A percentile compares a stretch with the other conserved stretches of the same genome.
Conservation (phyloP, 2,888 invertebrate genomes). For the Caenorhabditis sp. region DNA sequence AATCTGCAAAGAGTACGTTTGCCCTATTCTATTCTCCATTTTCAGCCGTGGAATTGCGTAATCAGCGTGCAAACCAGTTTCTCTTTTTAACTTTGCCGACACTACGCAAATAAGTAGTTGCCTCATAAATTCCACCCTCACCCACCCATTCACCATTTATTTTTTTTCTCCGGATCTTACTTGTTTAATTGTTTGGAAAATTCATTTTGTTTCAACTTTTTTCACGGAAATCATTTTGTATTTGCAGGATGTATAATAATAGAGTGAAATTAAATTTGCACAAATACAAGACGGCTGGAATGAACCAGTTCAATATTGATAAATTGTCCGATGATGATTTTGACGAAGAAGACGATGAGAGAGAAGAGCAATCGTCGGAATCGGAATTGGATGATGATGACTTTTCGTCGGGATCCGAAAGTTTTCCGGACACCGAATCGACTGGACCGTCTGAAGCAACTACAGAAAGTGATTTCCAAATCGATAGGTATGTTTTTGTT, state of each 20-base stretch:
- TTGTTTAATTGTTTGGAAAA: constrained; percentile 12
- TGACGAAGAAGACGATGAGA: constrained; percentile 16
- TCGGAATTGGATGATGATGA: constrained; percentile 8
- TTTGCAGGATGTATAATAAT: constrained; percentile 3
- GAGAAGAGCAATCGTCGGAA: constrained; percentile 22
- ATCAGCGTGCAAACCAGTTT: neutral
- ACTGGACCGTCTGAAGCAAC: constrained; percentile 33
- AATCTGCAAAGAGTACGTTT: neutral
- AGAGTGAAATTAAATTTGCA: constrained; percentile 21
- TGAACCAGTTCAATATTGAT: constrained; percentile 30
- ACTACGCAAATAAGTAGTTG: constrained; percentile 18
- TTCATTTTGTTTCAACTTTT: neutral
- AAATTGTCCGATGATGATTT: constrained; percentile 29
- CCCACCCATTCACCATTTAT: constrained; percentile 11
- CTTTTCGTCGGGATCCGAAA: constrained; percentile 31
- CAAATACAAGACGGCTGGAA: constrained; percentile 36
- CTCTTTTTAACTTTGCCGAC: constrained; percentile 8
- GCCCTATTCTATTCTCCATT: neutral
- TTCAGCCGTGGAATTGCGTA: neutral
- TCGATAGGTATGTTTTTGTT: constrained; percentile 19
- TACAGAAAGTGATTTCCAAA: constrained; percentile 25
- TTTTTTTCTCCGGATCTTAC: constrained; percentile 11
- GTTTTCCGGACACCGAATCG: constrained; percentile 34
- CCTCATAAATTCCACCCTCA: constrained; percentile 23
- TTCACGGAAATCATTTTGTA: too few relatives aligned